A percentile compares a stretch with the other conserved stretches of the same genome.
Evolutionary conservation across 1,140 invertebrate genomes (phyloP).

Genomic region (Catajapyx aquilonaris): DNA sequence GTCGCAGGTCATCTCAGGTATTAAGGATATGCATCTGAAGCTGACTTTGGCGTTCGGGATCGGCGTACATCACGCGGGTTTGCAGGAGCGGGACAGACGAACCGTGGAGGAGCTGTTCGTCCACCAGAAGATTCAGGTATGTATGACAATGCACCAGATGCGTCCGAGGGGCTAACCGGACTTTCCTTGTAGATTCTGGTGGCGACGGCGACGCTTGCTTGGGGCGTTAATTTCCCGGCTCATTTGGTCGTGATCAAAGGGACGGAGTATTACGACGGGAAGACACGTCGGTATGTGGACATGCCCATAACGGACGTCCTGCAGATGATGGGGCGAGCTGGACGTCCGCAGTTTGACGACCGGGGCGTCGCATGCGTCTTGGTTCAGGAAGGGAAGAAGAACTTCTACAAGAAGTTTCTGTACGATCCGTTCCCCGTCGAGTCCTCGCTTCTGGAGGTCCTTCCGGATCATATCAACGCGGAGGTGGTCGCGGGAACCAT

Average conservation of each 20-base stretch:
- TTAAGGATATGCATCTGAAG: constrained; percentile 81
- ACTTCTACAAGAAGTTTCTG: constrained; percentile 97
- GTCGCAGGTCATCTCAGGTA: constrained; percentile 45
- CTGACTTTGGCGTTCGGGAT: constrained; percentile 91
- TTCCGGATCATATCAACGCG: constrained; percentile 94
- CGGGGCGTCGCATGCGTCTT: constrained; percentile 89
- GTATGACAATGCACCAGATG: neutral
- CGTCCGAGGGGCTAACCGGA: neutral
- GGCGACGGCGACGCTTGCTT: constrained; percentile 90
- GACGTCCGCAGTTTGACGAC: constrained; percentile 87
- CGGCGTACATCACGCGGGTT: constrained; percentile 91
- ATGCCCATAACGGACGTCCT: constrained; percentile 98
- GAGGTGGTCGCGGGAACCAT: constrained; percentile 70
- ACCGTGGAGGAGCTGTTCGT: constrained; percentile 89
- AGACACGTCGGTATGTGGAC: constrained; percentile 88
- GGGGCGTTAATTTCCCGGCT: constrained; percentile 98
- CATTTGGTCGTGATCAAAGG: constrained; percentile 68
- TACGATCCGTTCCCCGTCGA: constrained; percentile 99
- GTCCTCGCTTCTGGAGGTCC: constrained; percentile 70
- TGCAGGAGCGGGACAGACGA: constrained; percentile 77
- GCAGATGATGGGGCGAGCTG: constrained; percentile 98
- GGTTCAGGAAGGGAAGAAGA: constrained; percentile 95
- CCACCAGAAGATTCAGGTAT: constrained; percentile 87
- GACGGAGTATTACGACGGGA: constrained; percentile 97
- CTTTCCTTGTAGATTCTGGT: constrained; percentile 50